Conservation (phyloP, 2,888 invertebrate genomes). For the Halictus quadricinctus region DNA sequence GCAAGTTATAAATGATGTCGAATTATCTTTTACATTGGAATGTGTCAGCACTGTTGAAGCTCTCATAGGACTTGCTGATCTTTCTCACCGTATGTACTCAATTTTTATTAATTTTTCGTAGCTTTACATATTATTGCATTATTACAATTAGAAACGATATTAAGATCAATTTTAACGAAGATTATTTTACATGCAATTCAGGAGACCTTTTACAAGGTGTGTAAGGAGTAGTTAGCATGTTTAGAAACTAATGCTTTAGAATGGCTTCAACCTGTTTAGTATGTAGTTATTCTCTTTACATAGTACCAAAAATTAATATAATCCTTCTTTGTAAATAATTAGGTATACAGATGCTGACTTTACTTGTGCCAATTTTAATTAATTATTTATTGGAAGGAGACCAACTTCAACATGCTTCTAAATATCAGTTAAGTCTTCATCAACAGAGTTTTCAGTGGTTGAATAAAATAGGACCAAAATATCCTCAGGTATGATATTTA, state of each 20-base stretch:
- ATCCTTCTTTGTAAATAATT: constrained; percentile 70
- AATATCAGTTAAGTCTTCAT: constrained; percentile 89
- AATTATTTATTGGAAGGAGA: constrained; percentile 90
- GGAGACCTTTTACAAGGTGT: constrained; percentile 85
- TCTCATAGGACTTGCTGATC: constrained; percentile 89
- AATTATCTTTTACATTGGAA: constrained; percentile 88
- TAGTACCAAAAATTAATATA: constrained; percentile 20
- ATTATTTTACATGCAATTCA: constrained; percentile 80
- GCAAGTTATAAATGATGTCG: constrained; percentile 86
- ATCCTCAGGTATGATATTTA: constrained; percentile 88
- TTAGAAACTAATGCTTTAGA: constrained; percentile 13
- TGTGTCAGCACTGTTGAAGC: constrained; percentile 90
- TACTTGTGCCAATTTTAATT: constrained; percentile 95
- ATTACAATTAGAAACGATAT: not conserved
- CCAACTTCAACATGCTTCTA: constrained; percentile 85
- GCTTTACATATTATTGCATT: not conserved
- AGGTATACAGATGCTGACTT: constrained; percentile 95
- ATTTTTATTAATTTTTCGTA: not conserved
- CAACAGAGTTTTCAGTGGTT: constrained; percentile 95
- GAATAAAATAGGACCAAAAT: constrained; percentile 95
- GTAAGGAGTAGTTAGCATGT: constrained; percentile 44
- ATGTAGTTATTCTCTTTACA: constrained; percentile 23
- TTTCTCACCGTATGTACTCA: constrained; percentile 88
- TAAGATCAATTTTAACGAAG: constrained; percentile 42
- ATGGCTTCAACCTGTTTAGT: constrained; percentile 24